These are phyloP conservation scores for Cotesia congregata DNA, from an alignment of 2,888 invertebrate genomes.

Conservation along the genomic window DNA sequence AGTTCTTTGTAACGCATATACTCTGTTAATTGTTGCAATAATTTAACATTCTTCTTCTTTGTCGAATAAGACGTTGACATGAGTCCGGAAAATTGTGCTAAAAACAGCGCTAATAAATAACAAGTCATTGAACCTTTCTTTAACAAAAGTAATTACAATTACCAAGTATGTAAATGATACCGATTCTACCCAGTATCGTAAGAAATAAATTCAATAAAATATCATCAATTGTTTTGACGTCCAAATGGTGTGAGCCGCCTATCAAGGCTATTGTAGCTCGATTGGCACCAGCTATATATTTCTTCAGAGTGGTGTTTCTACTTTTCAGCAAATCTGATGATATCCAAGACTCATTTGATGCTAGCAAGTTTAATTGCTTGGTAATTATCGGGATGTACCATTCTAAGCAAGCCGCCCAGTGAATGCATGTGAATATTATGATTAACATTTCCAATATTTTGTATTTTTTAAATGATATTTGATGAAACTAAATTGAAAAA, in stretches of 20 bases:
- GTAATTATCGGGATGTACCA: constrained; percentile 58
- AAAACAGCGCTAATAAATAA: not conserved
- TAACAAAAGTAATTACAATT: constrained; percentile 17
- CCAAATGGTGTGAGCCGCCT: constrained; percentile 58
- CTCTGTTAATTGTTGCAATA: constrained; percentile 67
- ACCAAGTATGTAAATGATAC: constrained; percentile 61
- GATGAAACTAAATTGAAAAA: constrained; percentile 55
- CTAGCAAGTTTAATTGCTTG: constrained; percentile 40
- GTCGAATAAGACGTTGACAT: constrained; percentile 54
- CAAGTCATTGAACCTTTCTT: too few relatives aligned
- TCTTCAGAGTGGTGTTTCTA: constrained; percentile 47
- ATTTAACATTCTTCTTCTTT: constrained; percentile 52
- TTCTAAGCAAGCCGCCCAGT: constrained; percentile 65
- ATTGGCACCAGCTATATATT: constrained; percentile 59
- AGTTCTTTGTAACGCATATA: constrained; percentile 70
- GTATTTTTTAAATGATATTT: constrained; percentile 53
- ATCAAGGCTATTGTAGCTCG: constrained; percentile 59
- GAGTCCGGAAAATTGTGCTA: constrained; percentile 58
- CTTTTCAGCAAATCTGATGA: constrained; percentile 52
- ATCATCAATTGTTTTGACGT: constrained; percentile 59
- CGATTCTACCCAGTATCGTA: constrained; percentile 58
- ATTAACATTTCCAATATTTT: constrained; percentile 56
- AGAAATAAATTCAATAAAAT: constrained; percentile 58
- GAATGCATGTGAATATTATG: constrained; percentile 53
- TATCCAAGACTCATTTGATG: constrained; percentile 57